These are phyloP conservation scores for Limulus polyphemus DNA, from an alignment of 2,888 invertebrate genomes.

Conservation along the genomic window DNA sequence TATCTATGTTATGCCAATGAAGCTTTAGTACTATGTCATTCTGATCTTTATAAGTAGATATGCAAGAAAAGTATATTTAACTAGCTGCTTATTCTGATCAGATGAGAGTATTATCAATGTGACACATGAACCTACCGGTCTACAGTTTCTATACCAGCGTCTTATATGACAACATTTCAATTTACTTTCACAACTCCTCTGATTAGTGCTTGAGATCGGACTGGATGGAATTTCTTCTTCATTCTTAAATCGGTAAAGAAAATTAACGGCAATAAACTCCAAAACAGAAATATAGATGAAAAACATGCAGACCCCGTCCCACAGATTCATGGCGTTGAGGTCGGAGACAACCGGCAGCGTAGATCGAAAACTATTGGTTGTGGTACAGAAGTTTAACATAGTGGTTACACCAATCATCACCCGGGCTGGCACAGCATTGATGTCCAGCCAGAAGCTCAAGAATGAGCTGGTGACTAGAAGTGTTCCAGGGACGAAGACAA, in stretches of 20 bases:
- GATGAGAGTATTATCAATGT: too few species aligned
- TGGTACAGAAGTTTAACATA: constrained; percentile 96
- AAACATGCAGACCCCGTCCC: constrained; percentile 83
- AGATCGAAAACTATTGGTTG: constrained; percentile 41
- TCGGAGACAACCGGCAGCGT: constrained; percentile 87
- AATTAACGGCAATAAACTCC: constrained; percentile 90
- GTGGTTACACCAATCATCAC: constrained; percentile 96
- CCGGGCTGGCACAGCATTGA: constrained; percentile 91
- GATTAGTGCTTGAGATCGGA: too few species aligned
- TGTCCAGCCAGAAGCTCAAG: constrained; percentile 95
- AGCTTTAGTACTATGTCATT: too few species aligned
- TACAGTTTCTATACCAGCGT: too few species aligned
- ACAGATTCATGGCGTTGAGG: constrained; percentile 88
- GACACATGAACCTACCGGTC: too few species aligned
- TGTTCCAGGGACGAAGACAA: constrained; percentile 91
- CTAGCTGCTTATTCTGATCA: too few species aligned
- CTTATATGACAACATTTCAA: too few species aligned
- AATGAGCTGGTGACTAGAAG: constrained; percentile 92
- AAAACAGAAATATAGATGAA: constrained; percentile 88
- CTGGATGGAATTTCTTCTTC: too few species aligned
- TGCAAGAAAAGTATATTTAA: too few species aligned
- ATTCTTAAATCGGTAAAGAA: constrained; percentile 55
- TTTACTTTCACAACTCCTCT: too few species aligned
- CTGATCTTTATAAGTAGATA: too few species aligned
- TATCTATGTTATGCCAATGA: too few species aligned